Conservation (phyloP, 2,888 invertebrate species). For the Cristatella mucedo region DNA sequence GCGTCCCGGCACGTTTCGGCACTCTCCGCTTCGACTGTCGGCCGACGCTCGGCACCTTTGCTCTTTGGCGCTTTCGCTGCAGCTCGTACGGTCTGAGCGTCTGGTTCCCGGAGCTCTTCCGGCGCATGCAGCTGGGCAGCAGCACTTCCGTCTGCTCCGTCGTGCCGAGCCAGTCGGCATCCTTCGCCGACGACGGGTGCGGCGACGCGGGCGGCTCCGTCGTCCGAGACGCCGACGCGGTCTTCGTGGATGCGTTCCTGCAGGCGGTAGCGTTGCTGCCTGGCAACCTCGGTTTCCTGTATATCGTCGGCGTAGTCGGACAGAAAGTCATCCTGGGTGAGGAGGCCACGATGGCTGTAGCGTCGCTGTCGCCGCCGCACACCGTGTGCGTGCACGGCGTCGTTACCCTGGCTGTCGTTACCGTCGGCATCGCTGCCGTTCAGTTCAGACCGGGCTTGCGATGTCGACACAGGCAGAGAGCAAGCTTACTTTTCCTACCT, state of each 20-base stretch:
- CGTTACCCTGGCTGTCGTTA: too few species aligned
- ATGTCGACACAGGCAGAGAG: too few species aligned
- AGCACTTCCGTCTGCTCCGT: conserved; percentile 4
- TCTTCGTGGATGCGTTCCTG: conserved; percentile 31
- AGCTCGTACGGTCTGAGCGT: conserved; percentile 86
- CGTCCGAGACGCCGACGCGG: conserved; percentile 11
- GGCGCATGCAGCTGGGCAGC: conserved; percentile 44
- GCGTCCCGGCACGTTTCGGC: too few species aligned
- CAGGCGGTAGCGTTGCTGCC: conserved; percentile 34
- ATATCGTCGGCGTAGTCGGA: conserved; percentile 33
- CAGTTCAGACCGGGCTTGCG: too few species aligned
- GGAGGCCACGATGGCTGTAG: too few species aligned
- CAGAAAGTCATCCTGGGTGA: conserved; percentile 29
- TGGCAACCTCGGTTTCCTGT: conserved; percentile 31
- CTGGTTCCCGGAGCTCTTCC: conserved; percentile 91
- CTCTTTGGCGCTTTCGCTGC: too few species aligned
- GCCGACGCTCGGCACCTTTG: too few species aligned
- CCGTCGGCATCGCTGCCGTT: too few species aligned
- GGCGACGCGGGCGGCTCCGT: background rate
- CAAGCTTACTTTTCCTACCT: too few species aligned
- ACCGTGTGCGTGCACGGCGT: too few species aligned
- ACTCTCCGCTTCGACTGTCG: too few species aligned
- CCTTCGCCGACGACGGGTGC: background rate
- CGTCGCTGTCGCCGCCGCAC: too few species aligned
- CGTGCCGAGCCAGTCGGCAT: background rate